Evolutionary conservation across 2,113 vertebrate genomes (phyloP), one percentile per base, ranked within the genome.

Genomic region (Ondatra zibethicus): DNA sequence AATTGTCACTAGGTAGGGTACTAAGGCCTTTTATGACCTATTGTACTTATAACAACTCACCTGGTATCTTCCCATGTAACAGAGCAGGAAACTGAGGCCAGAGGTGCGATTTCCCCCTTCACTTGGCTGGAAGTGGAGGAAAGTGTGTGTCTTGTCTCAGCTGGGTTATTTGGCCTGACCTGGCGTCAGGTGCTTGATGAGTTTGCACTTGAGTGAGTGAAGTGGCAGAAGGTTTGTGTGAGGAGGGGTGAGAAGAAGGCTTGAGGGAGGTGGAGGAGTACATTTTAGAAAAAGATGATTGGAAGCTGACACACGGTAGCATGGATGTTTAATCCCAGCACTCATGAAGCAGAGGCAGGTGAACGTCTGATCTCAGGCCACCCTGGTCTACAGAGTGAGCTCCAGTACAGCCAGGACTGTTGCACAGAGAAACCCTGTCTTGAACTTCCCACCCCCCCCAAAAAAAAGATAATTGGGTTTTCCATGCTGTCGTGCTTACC

Each of bases 61-160:
- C 33, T 61, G 21, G 82, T 70, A 63, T 78, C 36, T 89, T 39
- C 13, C 16, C 21, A 7, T 68, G 72, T 58, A 61, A 84, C 61
- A 88, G 70, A 73, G 65, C 63, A 91, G 50, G 88, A 91, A 85
- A 65, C 39, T 33, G 66, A 92, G 92, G 42, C 81, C 45, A 29
- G n/a, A 50, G 7, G 17, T 93, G 7, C 42, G 68, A 75, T 93
- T 45, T 89, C 5, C 50, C 52, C 39, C 52, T 19, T 89, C 80
- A 80, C 47, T 17, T 76, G 33, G 21, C 61, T 90, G 58, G 45
- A 63, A 58, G 47, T 55, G 55, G 47, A 78, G 68, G 63, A 76
- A 92, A 61, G n/a, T 66, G 14, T 42, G 27, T 23, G 61, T n/a
- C 45, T 87, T 87, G 36, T 52, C 42, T 68, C 63, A 50, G 39